Conservation (phyloP, 2,797 vertebrate species). For the Halcyon smyrnensis region DNA sequence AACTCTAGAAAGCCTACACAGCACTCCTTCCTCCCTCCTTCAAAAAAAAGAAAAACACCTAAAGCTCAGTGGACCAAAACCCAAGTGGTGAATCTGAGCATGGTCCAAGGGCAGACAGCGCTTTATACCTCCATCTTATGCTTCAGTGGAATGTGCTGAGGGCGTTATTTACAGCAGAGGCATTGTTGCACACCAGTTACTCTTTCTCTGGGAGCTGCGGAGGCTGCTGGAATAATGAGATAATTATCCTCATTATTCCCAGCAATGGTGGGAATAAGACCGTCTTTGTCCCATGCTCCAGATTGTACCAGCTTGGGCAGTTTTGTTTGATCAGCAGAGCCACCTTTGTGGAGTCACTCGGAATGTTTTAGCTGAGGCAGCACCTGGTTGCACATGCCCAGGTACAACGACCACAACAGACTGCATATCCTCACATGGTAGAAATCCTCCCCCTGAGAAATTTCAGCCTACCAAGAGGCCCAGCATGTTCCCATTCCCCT, state of each 20-base stretch:
- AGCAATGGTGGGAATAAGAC: conserved; percentile 34
- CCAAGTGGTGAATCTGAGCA: not conserved
- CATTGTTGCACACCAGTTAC: conserved; percentile 59
- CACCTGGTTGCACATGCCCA: fast-evolving
- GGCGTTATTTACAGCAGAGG: conserved; percentile 48
- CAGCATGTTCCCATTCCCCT: not conserved
- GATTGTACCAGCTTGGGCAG: fast-evolving
- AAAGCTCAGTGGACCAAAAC: conserved; percentile 34
- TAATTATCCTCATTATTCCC: conserved; percentile 43
- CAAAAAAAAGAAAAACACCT: not conserved
- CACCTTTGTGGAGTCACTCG: fast-evolving
- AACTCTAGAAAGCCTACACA: not conserved
- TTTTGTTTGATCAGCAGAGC: not conserved
- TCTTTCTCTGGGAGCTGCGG: conserved; percentile 39
- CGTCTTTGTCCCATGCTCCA: conserved; percentile 1
- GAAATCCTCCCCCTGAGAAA: not conserved
- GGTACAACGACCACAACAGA: not conserved
- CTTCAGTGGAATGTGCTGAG: conserved; percentile 41
- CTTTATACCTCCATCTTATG: not conserved
- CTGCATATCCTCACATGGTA: not conserved
- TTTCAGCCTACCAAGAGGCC: not conserved
- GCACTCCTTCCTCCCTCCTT: fast-evolving
- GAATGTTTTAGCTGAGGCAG: not conserved
- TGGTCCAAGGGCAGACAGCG: not conserved
- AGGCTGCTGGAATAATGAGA: conserved; percentile 65